Evolutionary conservation across 2,888 invertebrate genomes (phyloP).

Genomic region (Fragum whitleyi): DNA sequence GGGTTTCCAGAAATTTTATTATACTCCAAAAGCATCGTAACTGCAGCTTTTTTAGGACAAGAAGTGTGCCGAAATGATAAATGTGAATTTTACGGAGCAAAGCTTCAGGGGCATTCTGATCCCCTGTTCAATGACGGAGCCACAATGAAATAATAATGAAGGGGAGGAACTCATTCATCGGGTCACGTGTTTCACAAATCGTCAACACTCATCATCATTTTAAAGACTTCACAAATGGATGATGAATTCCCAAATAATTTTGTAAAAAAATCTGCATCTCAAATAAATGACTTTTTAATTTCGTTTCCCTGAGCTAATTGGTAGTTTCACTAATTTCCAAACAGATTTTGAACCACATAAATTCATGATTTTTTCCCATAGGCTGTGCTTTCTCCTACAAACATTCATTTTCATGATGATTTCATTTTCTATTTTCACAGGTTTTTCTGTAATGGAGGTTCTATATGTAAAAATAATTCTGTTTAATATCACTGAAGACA

Average conservation of each 20-base stretch:
- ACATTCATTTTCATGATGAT: constrained; percentile 8
- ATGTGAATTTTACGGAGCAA: not conserved
- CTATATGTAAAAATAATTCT: not conserved
- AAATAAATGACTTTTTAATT: constrained; percentile 18
- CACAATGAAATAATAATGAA: constrained; percentile 17
- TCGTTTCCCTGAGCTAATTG: not conserved
- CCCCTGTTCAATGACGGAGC: not conserved
- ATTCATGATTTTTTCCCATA: constrained; percentile 23
- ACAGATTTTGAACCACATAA: not conserved
- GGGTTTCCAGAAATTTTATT: too few relatives aligned
- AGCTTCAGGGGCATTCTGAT: not conserved
- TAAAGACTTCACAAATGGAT: constrained; percentile 1
- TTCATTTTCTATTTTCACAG: constrained; percentile 13
- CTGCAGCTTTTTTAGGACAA: too few relatives aligned
- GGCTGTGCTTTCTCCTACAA: not conserved
- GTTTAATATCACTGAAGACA: not conserved
- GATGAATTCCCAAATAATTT: constrained; percentile 25
- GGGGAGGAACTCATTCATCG: constrained; percentile 11
- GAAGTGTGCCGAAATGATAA: not conserved
- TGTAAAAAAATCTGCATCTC: constrained; percentile 1
- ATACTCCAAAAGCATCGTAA: too few relatives aligned
- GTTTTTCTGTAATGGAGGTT: not conserved
- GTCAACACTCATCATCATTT: constrained; percentile 14
- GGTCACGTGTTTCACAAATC: constrained; percentile 14
- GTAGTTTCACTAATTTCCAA: constrained; percentile 14